Base-by-base conservation (phyloP, 2,888 invertebrate genomes). In the Eupithecia exiguata region DNA sequence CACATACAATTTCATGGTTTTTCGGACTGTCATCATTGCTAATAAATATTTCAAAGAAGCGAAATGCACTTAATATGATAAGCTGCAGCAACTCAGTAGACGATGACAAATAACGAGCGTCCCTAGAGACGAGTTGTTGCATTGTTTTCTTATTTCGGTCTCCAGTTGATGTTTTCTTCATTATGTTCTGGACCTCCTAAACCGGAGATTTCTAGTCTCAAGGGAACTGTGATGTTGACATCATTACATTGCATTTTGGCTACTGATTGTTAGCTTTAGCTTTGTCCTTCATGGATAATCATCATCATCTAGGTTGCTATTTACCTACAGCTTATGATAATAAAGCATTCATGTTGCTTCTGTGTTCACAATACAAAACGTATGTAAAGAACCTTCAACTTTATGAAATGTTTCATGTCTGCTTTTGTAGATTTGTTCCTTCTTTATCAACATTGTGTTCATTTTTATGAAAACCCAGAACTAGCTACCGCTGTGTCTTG, bases 161-260 rank as follows among this genome's bases (percentile, higher is more conserved):
- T 43, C 7, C 66, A 38, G 25, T 16, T 66, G 14, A 38, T 66
- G 21, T 66, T 38, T 43, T 21, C 66, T 66, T 40, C 66, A 25
- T 66, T 43, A 66, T 66, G 21, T 65, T 65, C n/a, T 38, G n/a
- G 40, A 36, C 65, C 38, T 16, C 25, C 66, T 21, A 14, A 66
- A 18, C 58, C 62, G 35, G 35, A 35, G 62, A 21, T n/a, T n/a
- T 35, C 66, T 43, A 38, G 69, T 81, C 83, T 78, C 80, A n/a
- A 5, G 74, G 79, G 82, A 72, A n/a, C 35, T 9, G 49, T 85
- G 84, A 86, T 87, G 84, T 82, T 83, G 79, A 81, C 76, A 74
- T 82, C 84, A 86, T 89, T 88, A 88, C 84, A 84, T 81, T 75
- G 83, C 84, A 80, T 70, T 86, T 87, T 84, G 70, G 78, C 84